Evolutionary conservation across 2,888 invertebrate species (phyloP), one percentile per base, ranked within the genome.

Genomic region (Oegoconia quadripuncta): DNA sequence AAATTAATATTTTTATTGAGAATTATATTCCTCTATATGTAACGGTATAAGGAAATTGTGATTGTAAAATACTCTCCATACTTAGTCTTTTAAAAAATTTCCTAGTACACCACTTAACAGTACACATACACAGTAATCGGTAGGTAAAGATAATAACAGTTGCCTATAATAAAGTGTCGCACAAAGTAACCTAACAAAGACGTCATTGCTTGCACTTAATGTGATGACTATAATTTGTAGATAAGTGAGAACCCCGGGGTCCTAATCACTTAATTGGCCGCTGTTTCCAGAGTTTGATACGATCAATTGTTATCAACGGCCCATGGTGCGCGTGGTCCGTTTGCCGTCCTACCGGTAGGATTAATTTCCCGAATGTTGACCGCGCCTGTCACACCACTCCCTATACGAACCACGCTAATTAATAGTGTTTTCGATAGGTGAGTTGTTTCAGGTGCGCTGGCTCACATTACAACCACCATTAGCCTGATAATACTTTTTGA

Each of bases 351-450:
- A 64, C 69, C 65, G 75, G 71, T 78, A 74, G 78, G 80, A 83
- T 80, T 86, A 87, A 81, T 84, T 81, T 81, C 67, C 74, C 73
- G 69, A 82, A 83, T 79, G 79, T 73, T 69, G 74, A 74, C 83
- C 84, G 67, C 86, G 59, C 86, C 87, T 70, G 45, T 51, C 79
- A n/a, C n/a, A n/a, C 71, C 82, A 68, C 84, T 59, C 84, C 83
- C 74, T 55, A 47, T 57, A 22, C 32, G 18, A 61, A 62, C 60
- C 52, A 43, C 42, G 56, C 81, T 84, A 86, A 86, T 87, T 84
- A 84, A 84, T 77, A 76, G 74, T 71, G 76, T 70, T 81, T 79
- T 79, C 78, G 75, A 80, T 78, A 76, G 70, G 62, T 62, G 61
- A 57, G 60, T 64, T 57, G 54, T 52, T 27, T 17, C 30, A 22